Percentiles rank a stretch among this genome's conserved stretches.
Conservation (phyloP, 2,797 vertebrate species). For the Clamator glandarius region DNA sequence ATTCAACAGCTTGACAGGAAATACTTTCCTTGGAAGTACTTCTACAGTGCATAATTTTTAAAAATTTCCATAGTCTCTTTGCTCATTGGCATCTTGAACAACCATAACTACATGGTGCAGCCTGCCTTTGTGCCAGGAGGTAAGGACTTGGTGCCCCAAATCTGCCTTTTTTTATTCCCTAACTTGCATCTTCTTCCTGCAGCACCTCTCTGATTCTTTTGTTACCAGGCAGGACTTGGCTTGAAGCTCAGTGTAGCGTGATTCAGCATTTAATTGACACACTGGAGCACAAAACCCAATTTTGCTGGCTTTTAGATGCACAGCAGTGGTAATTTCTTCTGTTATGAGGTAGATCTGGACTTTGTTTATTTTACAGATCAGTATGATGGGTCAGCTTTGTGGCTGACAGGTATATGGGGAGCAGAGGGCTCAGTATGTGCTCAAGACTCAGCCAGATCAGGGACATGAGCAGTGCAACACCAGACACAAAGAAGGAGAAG, state of each 20-base stretch:
- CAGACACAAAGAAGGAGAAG: not conserved
- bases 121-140: not conserved
- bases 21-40: not conserved
- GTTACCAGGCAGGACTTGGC: not conserved
- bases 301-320: not conserved
- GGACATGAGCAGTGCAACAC: not conserved
- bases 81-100: not conserved
- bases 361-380: slow-evolving; percentile 52
- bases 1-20: not conserved
- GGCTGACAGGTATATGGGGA: not conserved
- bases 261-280: slow-evolving; percentile 31
- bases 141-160: not conserved
- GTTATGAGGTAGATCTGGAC: not conserved
- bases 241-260: slow-evolving; percentile 20
- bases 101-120: not conserved
- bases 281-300: not conserved
- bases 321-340: not conserved
- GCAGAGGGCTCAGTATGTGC: not conserved
- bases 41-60: not conserved
- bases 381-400: not conserved
- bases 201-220: not conserved
- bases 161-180: not conserved
- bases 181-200: not conserved
- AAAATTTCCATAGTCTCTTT: not conserved
- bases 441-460: not conserved